phyloP scores from a whole-genome alignment of 2,113 vertebrate species.

The Trematomus loennbergii region DNA sequence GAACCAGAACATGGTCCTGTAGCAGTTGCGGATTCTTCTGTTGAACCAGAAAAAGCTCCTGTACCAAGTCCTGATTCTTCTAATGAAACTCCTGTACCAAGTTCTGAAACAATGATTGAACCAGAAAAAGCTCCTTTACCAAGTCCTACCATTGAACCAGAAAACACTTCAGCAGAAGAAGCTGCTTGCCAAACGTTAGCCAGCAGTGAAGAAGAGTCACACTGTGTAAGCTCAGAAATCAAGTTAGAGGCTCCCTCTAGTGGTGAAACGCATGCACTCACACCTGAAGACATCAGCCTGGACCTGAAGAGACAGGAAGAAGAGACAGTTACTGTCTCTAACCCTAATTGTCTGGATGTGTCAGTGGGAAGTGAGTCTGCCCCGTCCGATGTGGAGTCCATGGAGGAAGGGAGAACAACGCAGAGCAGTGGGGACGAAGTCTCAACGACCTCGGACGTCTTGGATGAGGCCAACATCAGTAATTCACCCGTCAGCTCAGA shows the following conservation, averaged over 20 bases:
- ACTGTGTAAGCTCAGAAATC: background rate
- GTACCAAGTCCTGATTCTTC: background rate
- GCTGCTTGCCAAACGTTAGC: background rate
- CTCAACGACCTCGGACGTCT: slow-evolving; percentile 33
- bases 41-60: background rate
- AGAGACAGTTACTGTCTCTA: slow-evolving; percentile 9
- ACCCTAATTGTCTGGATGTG: slow-evolving; percentile 23
- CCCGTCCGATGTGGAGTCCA: slow-evolving; percentile 36
- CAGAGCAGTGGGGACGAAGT: slow-evolving; percentile 30
- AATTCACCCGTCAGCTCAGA: slow-evolving; percentile 24
- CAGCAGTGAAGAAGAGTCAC: background rate
- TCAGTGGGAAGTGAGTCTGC: slow-evolving; percentile 29
- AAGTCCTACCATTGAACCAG: background rate
- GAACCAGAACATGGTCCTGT: background rate
- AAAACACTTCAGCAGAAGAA: background rate
- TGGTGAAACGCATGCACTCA: slow-evolving; percentile 24
- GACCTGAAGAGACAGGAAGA: background rate
- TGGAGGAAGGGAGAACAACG: background rate
- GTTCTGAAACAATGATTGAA: background rate
- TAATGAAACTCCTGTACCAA: background rate
- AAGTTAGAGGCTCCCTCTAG: slow-evolving; percentile 43
- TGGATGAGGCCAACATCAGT: background rate
- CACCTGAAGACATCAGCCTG: background rate
- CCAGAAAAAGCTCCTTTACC: background rate
- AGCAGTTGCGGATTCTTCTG: background rate